Conservation (phyloP, 2,113 vertebrate genomes). For the Polypterus bichir region DNA sequence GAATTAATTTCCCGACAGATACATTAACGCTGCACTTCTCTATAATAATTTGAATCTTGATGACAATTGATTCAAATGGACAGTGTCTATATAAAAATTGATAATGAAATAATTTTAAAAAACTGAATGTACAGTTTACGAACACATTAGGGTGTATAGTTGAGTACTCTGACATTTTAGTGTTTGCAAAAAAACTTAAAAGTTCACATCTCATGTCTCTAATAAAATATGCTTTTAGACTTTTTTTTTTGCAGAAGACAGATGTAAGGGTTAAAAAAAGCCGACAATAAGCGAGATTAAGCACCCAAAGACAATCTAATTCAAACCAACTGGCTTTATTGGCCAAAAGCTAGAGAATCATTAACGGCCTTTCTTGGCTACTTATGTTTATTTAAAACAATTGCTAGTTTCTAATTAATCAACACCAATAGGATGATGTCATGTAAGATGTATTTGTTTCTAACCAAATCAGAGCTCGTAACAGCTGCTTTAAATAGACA, state of each 20-base stretch:
- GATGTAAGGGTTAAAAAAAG: conserved; percentile 29
- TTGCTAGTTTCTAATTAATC: conserved; percentile 63
- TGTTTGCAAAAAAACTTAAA: no score
- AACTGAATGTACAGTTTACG: no score
- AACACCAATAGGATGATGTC: conserved; percentile 54
- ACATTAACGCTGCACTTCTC: no score
- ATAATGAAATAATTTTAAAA: no score
- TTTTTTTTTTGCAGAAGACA: conserved; percentile 30
- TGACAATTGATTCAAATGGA: no score
- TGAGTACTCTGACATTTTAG: no score
- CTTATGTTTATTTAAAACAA: conserved; percentile 56
- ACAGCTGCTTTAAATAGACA: conserved; percentile 64
- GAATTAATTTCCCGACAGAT: no score
- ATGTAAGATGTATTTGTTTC: conserved; percentile 56
- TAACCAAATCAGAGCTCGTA: conserved; percentile 51
- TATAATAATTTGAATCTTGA: no score
- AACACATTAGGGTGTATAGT: no score
- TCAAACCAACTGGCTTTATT: conserved; percentile 65
- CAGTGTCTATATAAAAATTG: no score
- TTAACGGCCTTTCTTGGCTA: conserved; percentile 40
- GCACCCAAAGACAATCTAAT: conserved; percentile 43
- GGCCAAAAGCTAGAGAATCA: conserved; percentile 41
- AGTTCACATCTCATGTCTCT: no score
- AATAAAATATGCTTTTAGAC: no score
- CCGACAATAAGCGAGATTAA: conserved; percentile 40